These are phyloP conservation scores for Syngnathus rostellatus DNA, from an alignment of 2,797 vertebrate species.

Conservation along the genomic window DNA sequence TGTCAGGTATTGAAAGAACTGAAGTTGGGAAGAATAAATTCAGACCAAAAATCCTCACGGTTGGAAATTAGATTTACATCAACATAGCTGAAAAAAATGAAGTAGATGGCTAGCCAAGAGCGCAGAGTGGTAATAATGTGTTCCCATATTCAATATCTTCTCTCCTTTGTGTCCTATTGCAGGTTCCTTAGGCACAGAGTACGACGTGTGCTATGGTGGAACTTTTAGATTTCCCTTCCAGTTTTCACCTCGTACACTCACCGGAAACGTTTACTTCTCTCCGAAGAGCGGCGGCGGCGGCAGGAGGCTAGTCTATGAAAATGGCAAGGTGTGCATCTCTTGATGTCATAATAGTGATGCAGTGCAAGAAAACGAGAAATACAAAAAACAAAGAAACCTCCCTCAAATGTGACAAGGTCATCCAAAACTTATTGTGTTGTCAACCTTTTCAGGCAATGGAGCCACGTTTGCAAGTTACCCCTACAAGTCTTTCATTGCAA, in stretches of 20 bases:
- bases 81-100: neutral
- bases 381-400: neutral
- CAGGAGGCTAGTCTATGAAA: constrained; percentile 10
- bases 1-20: too few relatives aligned
- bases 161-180: neutral
- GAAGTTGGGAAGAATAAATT: too few relatives aligned
- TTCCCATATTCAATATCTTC: neutral
- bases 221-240: fast-evolving
- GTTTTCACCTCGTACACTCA: fast-evolving
- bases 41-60: too few relatives aligned
- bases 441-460: constrained; percentile 21
- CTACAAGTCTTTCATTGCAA: fast-evolving
- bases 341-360: neutral
- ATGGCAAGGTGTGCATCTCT: constrained; percentile 23
- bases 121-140: neutral
- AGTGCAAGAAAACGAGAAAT: too few relatives aligned
- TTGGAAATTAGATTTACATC: too few relatives aligned
- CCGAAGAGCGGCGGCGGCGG: neutral
- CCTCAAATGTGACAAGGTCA: too few relatives aligned
- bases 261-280: constrained; percentile 16
- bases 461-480: neutral
- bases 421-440: neutral
- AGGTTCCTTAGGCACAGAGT: fast-evolving
- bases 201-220: constrained; percentile 13
- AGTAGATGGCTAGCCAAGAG: neutral